A percentile compares a stretch with the other conserved stretches of the same genome.
Evolutionary conservation across 1,140 invertebrate species (phyloP).

Genomic region (Periplaneta americana): DNA sequence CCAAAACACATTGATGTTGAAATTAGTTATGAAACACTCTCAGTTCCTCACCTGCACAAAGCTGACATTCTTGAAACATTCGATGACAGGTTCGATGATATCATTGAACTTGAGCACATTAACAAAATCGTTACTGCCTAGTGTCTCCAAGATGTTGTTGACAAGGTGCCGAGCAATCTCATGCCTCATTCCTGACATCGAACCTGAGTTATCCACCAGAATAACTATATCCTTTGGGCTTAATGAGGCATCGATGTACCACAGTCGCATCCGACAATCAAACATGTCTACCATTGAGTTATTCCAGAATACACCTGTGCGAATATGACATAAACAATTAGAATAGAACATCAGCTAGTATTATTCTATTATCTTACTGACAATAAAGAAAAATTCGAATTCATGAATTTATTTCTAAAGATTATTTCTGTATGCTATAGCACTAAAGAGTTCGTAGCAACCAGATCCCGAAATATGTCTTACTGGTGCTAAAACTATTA

Average conservation of each 20-base stretch:
- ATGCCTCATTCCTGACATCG: constrained; percentile 58
- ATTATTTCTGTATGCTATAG: no score
- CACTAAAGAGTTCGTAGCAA: no score
- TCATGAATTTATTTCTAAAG: no score
- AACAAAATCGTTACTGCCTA: constrained; percentile 63
- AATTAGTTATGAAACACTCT: no score
- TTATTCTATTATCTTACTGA: no score
- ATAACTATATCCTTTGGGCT: constrained; percentile 64
- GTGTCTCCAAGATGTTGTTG: constrained; percentile 55
- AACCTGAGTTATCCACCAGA: constrained; percentile 56
- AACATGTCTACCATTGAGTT: constrained; percentile 35
- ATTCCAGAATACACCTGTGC: not conserved
- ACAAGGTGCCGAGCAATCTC: constrained; percentile 59
- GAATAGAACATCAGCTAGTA: no score
- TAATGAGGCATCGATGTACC: constrained; percentile 58
- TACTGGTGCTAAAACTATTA: no score
- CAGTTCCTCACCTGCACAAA: constrained; percentile 43
- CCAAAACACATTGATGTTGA: no score
- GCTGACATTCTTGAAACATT: constrained; percentile 42
- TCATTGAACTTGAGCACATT: constrained; percentile 47
- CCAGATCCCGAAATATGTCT: no score
- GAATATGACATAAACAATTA: no score
- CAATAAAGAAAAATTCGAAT: no score
- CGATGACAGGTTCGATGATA: constrained; percentile 30
- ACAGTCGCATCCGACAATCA: constrained; percentile 41